Conservation (phyloP, 2,888 invertebrate species). For the Heliothis peltigera region DNA sequence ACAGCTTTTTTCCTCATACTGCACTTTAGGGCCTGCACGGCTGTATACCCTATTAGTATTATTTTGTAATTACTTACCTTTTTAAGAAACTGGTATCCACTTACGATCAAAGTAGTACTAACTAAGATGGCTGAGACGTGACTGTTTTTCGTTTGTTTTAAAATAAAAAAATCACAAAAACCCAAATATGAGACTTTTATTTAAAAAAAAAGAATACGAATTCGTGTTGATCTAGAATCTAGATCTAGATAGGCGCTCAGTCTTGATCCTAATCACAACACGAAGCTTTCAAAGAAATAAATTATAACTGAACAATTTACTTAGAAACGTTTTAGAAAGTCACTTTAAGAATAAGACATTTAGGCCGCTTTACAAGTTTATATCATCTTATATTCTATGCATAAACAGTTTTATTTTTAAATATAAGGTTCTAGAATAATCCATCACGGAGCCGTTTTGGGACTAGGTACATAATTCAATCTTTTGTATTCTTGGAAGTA, state of each 20-base stretch:
- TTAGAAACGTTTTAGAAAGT: conserved; percentile 1
- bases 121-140: no score
- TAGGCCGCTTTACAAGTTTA: neutral
- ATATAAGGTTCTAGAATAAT: no score
- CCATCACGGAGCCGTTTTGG: neutral
- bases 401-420: no score
- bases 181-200: neutral
- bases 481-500: neutral
- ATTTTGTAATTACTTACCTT: no score
- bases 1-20: no score
- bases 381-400: no score
- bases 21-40: no score
- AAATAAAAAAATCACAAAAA: neutral
- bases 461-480: neutral
- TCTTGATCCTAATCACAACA: neutral
- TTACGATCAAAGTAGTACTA: no score
- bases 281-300: conserved; percentile 1
- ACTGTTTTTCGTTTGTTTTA: neutral
- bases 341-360: neutral
- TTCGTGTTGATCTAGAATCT: neutral
- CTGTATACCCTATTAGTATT: no score
- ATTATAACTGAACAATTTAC: conserved; percentile 1
- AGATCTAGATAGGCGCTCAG: neutral
- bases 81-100: no score
- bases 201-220: neutral